Conservation (phyloP, 37 sponge, comb jelly and placozoan genomes). For the Halisarca cf. caerulea region DNA sequence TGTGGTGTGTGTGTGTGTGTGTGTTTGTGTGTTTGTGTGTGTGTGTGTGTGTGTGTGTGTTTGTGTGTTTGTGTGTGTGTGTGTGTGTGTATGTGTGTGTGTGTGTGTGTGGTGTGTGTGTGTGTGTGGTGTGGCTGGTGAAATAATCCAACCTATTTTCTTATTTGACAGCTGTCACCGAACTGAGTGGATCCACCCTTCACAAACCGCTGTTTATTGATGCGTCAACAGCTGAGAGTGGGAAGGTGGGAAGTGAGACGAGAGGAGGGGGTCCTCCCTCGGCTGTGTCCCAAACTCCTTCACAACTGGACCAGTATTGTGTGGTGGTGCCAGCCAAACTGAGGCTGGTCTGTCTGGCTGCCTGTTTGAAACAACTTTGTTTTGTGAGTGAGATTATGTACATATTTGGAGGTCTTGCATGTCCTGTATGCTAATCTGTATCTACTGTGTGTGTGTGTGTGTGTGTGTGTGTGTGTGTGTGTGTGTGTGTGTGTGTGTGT, state of each 20-base stretch:
- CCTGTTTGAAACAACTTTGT: not conserved
- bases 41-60: not conserved
- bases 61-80: not conserved
- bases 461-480: slow-evolving; percentile 16
- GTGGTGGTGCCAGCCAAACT: slow-evolving; percentile 14
- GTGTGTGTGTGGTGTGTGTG: not conserved
- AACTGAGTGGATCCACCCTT: not conserved
- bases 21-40: not conserved
- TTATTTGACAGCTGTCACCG: slow-evolving; percentile 6
- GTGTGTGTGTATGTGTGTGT: not conserved
- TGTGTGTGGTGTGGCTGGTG: too few relatives aligned
- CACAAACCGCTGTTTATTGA: slow-evolving; percentile 23
- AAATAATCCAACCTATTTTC: not conserved
- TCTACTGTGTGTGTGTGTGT: not conserved
- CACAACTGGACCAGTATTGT: slow-evolving; percentile 17
- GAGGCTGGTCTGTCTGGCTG: slow-evolving; percentile 1
- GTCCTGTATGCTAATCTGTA: not conserved
- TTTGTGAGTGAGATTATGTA: not conserved
- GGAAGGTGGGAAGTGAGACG: not conserved
- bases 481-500: not conserved
- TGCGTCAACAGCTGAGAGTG: not conserved
- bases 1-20: not conserved
- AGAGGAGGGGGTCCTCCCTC: not conserved
- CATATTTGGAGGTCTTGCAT: not conserved
- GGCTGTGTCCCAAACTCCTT: slow-evolving; percentile 4